Conservation (phyloP, 2,113 vertebrate species). For the Zapus hudsonius region DNA sequence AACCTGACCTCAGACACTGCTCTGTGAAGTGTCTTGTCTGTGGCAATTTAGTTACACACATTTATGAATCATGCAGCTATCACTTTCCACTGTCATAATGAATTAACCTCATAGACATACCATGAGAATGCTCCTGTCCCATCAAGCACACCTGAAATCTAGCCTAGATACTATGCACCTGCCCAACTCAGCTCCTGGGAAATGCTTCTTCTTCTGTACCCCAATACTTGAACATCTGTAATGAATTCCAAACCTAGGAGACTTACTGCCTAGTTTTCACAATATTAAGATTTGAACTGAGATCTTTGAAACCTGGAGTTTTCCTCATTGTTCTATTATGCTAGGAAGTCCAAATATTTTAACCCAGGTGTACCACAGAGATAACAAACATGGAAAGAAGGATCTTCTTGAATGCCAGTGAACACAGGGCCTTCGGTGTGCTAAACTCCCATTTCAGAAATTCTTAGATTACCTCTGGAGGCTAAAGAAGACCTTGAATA, state of each 20-base stretch:
- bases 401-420: not conserved
- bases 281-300: slow-evolving; percentile 61
- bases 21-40: slow-evolving; percentile 78
- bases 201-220: slow-evolving; percentile 44
- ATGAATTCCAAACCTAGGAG: slow-evolving; percentile 33
- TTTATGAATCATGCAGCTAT: slow-evolving; percentile 81
- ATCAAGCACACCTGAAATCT: slow-evolving; percentile 57
- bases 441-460: slow-evolving; percentile 37
- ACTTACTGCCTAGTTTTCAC: slow-evolving; percentile 14
- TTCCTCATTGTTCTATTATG: slow-evolving; percentile 43
- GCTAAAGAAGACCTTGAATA: slow-evolving; percentile 29
- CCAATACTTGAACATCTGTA: slow-evolving; percentile 43
- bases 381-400: slow-evolving; percentile 8
- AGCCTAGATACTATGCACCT: slow-evolving; percentile 40
- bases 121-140: slow-evolving; percentile 80
- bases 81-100: slow-evolving; percentile 84
- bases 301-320: slow-evolving; percentile 58
- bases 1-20: slow-evolving; percentile 78
- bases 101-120: slow-evolving; percentile 85
- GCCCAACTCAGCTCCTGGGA: slow-evolving; percentile 45
- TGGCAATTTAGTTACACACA: slow-evolving; percentile 82
- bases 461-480: not conserved
- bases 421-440: not conserved
- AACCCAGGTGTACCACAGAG: not conserved
- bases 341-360: slow-evolving; percentile 62